Conservation (phyloP, 2,113 vertebrate species). For the Ceuthmochares aereus region DNA sequence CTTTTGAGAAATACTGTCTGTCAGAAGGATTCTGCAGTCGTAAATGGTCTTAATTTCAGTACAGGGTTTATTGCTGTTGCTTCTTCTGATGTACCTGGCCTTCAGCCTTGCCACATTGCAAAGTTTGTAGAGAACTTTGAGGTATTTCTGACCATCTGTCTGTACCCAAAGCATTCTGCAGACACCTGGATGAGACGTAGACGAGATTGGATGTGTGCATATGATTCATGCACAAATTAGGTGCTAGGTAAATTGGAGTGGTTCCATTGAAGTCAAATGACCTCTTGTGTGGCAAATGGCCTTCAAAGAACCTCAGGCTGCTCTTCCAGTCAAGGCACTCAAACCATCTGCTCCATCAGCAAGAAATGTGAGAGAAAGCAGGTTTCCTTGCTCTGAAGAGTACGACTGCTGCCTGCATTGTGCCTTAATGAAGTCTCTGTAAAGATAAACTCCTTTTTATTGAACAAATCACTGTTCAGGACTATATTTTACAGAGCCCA, state of each 20-base stretch:
- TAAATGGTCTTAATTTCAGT: neutral
- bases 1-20: neutral
- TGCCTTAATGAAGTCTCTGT: neutral
- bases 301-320: neutral
- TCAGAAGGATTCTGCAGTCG: neutral
- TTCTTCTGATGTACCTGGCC: neutral
- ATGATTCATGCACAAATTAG: neutral
- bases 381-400: neutral
- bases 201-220: constrained; percentile 18
- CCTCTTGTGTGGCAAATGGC: neutral
- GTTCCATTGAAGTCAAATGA: neutral
- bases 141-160: constrained; percentile 37
- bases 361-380: neutral
- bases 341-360: neutral
- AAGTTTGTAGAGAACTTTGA: constrained; percentile 10
- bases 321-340: neutral
- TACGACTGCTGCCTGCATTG: neutral
- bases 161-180: constrained; percentile 13
- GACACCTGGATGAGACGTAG: neutral
- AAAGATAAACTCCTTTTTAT: neutral
- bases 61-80: neutral
- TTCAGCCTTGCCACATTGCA: neutral
- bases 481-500: neutral
- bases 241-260: neutral
- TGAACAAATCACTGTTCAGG: neutral